Evolutionary conservation across 2,888 invertebrate species (phyloP).

Genomic region (Perithous albicinctus): DNA sequence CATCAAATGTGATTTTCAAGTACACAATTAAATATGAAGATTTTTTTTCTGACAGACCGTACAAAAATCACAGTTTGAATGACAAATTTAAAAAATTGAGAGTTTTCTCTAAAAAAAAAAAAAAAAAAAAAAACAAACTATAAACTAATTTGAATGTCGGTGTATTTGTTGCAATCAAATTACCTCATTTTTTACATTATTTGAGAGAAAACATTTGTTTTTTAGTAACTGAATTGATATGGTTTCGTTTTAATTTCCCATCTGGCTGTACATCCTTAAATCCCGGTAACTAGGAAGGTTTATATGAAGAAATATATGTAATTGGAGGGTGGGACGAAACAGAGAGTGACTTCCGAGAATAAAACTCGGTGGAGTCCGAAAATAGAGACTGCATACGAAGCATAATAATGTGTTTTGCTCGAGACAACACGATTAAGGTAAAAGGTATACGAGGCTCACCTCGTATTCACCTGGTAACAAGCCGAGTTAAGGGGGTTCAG

Average conservation of each 20-base stretch:
- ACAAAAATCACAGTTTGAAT: no score
- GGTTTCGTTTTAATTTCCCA: not conserved
- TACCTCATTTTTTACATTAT: no score
- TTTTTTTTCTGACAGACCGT: no score
- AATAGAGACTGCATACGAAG: conserved; percentile 28
- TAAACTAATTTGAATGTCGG: no score
- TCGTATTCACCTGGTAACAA: conserved; percentile 44
- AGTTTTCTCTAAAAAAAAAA: not conserved
- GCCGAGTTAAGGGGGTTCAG: conserved; percentile 1
- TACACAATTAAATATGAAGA: no score
- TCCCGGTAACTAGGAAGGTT: not conserved
- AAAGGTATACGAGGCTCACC: conserved; percentile 1
- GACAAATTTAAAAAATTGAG: no score
- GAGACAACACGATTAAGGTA: conserved; percentile 45
- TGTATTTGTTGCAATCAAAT: no score
- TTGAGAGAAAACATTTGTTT: no score
- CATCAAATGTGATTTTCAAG: no score
- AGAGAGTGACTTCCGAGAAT: not conserved
- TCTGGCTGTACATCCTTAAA: not conserved
- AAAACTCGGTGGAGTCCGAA: conserved; percentile 11
- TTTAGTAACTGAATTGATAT: no score
- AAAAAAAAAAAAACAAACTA: not conserved
- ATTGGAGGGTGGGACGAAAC: not conserved
- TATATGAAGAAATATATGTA: not conserved
- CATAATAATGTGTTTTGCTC: conserved; percentile 30